Evolutionary conservation across 2,888 invertebrate genomes (phyloP).

Genomic region (Notocelia uddmanniana): DNA sequence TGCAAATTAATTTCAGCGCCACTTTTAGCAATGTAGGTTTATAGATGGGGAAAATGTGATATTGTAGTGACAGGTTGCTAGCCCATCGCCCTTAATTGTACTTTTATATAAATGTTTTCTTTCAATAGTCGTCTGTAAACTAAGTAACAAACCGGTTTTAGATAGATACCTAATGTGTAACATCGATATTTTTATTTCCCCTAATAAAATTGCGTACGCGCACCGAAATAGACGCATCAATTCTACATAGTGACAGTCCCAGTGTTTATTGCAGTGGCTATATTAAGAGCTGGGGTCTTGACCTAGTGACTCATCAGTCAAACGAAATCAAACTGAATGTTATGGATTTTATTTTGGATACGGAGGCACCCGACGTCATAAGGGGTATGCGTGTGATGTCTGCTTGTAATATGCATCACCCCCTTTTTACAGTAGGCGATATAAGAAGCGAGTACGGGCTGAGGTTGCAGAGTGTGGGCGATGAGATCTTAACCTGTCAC

Average conservation of each 20-base stretch:
- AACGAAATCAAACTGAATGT: not conserved
- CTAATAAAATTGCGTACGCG: slow-evolving; percentile 50
- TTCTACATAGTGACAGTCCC: slow-evolving; percentile 39
- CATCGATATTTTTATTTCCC: slow-evolving; percentile 40
- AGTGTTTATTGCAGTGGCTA: slow-evolving; percentile 38
- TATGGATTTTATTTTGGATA: not conserved
- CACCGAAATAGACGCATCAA: slow-evolving; percentile 37
- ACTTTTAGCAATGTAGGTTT: no score
- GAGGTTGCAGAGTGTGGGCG: no score
- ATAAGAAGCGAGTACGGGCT: no score
- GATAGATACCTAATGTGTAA: slow-evolving; percentile 8
- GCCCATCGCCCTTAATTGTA: no score
- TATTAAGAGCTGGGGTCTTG: slow-evolving; percentile 38
- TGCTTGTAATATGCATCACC: no score
- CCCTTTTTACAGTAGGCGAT: no score
- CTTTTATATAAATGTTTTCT: no score
- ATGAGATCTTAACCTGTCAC: no score
- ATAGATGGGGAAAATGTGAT: no score
- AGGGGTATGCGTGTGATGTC: no score
- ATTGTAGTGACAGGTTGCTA: no score
- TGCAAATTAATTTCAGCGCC: no score
- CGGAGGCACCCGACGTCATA: not conserved
- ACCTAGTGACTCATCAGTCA: slow-evolving; percentile 42
- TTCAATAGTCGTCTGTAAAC: not conserved
- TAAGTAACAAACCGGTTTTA: not conserved